Percentiles rank a stretch among this genome's conserved stretches.
Conservation (phyloP, 1,140 invertebrate genomes). For the Chlorops oryzae region DNA sequence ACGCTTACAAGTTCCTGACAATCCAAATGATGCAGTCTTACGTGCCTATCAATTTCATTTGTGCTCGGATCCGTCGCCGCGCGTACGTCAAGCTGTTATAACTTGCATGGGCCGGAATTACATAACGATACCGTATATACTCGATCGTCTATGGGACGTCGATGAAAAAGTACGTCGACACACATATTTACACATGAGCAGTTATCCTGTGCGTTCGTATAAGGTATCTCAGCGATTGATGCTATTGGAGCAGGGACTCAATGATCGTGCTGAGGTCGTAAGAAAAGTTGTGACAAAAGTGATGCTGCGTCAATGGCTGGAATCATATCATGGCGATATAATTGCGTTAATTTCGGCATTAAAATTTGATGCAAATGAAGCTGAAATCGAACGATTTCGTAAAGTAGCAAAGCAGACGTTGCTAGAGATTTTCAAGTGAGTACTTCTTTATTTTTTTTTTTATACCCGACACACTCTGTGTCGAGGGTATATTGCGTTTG, state of each 20-base stretch:
- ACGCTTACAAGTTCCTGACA: constrained; percentile 70
- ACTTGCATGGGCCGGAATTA: constrained; percentile 60
- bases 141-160: constrained; percentile 67
- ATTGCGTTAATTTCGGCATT: constrained; percentile 57
- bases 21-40: constrained; percentile 70
- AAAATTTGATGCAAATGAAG: constrained; percentile 56
- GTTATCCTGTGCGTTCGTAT: constrained; percentile 59
- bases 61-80: constrained; percentile 65
- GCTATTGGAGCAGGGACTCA: constrained; percentile 60
- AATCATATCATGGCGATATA: constrained; percentile 56
- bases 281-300: constrained; percentile 49
- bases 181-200: constrained; percentile 66
- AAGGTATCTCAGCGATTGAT: constrained; percentile 62
- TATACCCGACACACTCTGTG: too few species aligned
- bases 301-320: constrained; percentile 61
- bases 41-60: constrained; percentile 73
- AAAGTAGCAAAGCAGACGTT: constrained; percentile 46
- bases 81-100: constrained; percentile 64
- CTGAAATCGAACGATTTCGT: constrained; percentile 42
- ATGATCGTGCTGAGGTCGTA: constrained; percentile 56
- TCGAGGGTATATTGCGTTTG: too few species aligned
- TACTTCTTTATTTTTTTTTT: constrained; percentile 7
- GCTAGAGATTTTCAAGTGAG: constrained; percentile 48
- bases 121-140: constrained; percentile 59
- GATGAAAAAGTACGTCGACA: constrained; percentile 67